A percentile compares a stretch with the other conserved stretches of the same genome.
Evolutionary conservation across 2,797 vertebrate species (phyloP).

Genomic region (Mus minutoides): DNA sequence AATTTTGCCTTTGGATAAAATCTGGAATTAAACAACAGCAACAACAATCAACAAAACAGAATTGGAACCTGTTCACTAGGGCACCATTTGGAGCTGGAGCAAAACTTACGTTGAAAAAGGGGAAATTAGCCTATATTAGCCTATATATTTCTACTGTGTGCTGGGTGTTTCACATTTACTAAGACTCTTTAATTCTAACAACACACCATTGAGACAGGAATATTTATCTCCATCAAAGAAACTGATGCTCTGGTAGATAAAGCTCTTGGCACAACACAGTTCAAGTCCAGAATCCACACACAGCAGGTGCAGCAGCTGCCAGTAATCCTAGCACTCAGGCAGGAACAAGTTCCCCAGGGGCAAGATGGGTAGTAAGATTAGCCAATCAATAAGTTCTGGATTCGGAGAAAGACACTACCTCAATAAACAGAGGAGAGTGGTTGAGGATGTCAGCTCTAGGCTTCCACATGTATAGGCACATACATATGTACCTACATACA

Average conservation of each 20-base stretch:
- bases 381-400: background rate
- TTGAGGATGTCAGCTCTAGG: background rate
- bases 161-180: background rate
- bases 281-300: background rate
- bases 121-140: background rate
- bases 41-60: background rate
- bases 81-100: background rate
- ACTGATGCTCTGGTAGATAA: background rate
- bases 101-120: constrained; percentile 11
- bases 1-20: constrained; percentile 93
- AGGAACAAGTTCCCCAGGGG: background rate
- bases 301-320: background rate
- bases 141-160: background rate
- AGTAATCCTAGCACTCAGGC: background rate
- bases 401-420: background rate
- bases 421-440: background rate
- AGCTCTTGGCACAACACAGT: background rate
- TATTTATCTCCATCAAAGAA: background rate
- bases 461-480: background rate
- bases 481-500: background rate
- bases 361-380: background rate
- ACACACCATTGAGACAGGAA: background rate
- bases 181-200: constrained; percentile 30
- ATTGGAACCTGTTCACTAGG: background rate
- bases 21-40: constrained; percentile 80